These are phyloP conservation scores for Penaeus monodon DNA, from an alignment of 2,888 invertebrate genomes.

Conservation along the genomic window DNA sequence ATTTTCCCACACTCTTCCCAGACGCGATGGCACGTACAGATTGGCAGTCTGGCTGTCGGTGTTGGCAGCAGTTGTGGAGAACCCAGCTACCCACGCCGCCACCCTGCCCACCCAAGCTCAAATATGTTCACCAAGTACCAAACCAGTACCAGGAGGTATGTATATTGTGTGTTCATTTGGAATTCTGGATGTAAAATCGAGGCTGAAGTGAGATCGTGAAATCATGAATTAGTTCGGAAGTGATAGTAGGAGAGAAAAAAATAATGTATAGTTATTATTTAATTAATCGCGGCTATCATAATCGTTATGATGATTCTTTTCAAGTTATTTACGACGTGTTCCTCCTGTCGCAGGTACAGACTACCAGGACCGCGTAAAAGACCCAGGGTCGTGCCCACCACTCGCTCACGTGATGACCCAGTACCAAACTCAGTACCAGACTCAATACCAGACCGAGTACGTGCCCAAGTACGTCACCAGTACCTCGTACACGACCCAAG, in stretches of 20 bases:
- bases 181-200: neutral
- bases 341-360: slow-evolving; percentile 37
- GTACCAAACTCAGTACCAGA: slow-evolving; percentile 44
- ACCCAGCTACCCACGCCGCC: slow-evolving; percentile 17
- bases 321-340: neutral
- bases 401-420: slow-evolving; percentile 46
- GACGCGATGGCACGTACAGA: slow-evolving; percentile 17
- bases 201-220: neutral
- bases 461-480: slow-evolving; percentile 50
- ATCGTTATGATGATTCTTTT: neutral
- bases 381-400: slow-evolving; percentile 42
- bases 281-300: no score
- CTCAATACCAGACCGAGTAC: slow-evolving; percentile 55
- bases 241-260: neutral
- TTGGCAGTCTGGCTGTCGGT: slow-evolving; percentile 10
- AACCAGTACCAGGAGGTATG: slow-evolving; percentile 40
- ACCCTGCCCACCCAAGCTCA: slow-evolving; percentile 41
- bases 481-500: slow-evolving; percentile 51
- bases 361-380: slow-evolving; percentile 42
- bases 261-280: no score
- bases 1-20: neutral
- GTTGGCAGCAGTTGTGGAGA: slow-evolving; percentile 20
- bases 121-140: slow-evolving; percentile 34
- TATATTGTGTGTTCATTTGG: neutral
- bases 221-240: neutral